Base-by-base conservation (phyloP, 2,797 vertebrate species). In the Setipinna tenuifilis region DNA sequence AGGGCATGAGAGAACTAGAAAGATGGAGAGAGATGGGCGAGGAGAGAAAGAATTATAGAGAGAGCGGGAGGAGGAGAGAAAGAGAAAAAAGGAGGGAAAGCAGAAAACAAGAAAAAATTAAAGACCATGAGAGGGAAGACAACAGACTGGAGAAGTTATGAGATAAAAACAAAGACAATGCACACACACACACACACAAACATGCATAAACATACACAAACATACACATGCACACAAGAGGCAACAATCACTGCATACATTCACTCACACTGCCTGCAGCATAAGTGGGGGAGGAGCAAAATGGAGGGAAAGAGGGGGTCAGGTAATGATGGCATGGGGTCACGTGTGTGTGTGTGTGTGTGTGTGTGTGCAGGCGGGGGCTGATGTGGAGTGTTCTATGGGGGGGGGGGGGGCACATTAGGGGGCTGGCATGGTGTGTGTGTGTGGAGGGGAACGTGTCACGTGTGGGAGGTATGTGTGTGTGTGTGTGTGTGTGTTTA, bases 1-100 rank as follows among this genome's bases (percentile, higher is more conserved):
- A 83, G 89, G 87, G 86, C 90, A 91, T 87, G 89, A 87, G 89
- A 90, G 90, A 46, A 71, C 2, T 25, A 28, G 62, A 3, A 9
- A 14, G 62, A 31, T 6, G 31, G 21, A n/a, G 35, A 54, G 58
- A 16, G 83, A 75, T n/a, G n/a, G n/a, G n/a, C n/a, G n/a, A 48
- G 14, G 10, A 59, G 28, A 19, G 83, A 61, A 31, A 10, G 62
- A 58, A 48, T 48, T 3, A 3, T 48, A 48, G 46, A 48, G 46
- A 65, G n/a, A 12, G 62, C 41, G 81, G 61, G 65, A 19, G 83
- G 71, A 82, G 50, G 68, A 83, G 82, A 86, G 82, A 59, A 62
- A 68, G 7, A 16, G 9, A 68, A 16, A 0, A 11, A 28, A 2
- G 14, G 48, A 7, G 58, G 10, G 25, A 16, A 6, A 23, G 78